Evolutionary conservation across 2,888 invertebrate species (phyloP).

Genomic region (Conops quadrifasciatus): DNA sequence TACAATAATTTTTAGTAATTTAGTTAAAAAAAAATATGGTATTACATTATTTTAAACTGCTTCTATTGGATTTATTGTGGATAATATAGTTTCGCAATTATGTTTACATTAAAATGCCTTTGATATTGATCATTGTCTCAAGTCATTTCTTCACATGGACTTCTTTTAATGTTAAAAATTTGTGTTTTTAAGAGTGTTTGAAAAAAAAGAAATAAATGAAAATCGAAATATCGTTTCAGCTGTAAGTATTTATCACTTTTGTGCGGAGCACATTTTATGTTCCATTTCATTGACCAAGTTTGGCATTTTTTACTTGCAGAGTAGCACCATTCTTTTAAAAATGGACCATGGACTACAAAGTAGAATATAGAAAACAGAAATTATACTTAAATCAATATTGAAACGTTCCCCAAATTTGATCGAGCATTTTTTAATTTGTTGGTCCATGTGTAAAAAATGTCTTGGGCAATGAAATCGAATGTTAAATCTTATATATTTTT

Average conservation of each 20-base stretch:
- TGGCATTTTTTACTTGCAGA: slow-evolving; percentile 42
- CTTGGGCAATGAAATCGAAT: slow-evolving; percentile 61
- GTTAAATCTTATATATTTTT: slow-evolving; percentile 37
- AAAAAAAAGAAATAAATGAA: slow-evolving; percentile 12
- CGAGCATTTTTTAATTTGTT: slow-evolving; percentile 40
- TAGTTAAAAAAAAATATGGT: no score
- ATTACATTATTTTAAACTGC: no score
- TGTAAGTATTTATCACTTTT: slow-evolving; percentile 46
- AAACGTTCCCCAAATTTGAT: slow-evolving; percentile 6
- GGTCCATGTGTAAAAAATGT: slow-evolving; percentile 63
- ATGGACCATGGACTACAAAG: slow-evolving; percentile 44
- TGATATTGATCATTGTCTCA: slow-evolving; percentile 48
- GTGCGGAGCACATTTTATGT: slow-evolving; percentile 44
- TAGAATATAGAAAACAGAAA: slow-evolving; percentile 8
- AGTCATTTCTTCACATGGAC: slow-evolving; percentile 53
- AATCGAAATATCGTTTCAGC: background rate
- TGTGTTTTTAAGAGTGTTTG: slow-evolving; percentile 36
- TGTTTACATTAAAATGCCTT: background rate
- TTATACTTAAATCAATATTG: slow-evolving; percentile 17
- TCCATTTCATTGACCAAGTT: slow-evolving; percentile 51
- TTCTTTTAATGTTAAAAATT: slow-evolving; percentile 23
- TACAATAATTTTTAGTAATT: no score
- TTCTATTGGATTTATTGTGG: background rate
- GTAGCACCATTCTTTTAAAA: slow-evolving; percentile 27
- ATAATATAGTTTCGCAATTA: background rate